Evolutionary conservation across 1,140 invertebrate species (phyloP).

Genomic region (Branchinecta lindahli): DNA sequence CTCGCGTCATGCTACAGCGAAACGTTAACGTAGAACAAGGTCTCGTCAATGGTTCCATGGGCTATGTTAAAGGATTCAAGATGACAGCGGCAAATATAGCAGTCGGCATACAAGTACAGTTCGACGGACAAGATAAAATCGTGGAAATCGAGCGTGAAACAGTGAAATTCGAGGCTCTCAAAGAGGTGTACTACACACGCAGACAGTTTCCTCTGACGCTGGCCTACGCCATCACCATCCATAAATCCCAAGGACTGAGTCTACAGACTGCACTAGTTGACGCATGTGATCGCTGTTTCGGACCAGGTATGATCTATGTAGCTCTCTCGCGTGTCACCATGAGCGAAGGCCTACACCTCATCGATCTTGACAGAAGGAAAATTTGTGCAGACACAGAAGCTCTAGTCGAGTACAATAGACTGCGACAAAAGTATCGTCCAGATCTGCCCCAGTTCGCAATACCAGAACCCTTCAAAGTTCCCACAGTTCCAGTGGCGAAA

Average conservation of each 20-base stretch:
- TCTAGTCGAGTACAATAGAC: slow-evolving; percentile 8
- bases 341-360: slow-evolving; percentile 7
- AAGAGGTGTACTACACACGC: slow-evolving; percentile 7
- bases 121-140: slow-evolving; percentile 8
- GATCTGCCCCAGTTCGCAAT: slow-evolving; percentile 7
- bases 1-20: slow-evolving; percentile 7
- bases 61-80: slow-evolving; percentile 8
- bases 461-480: slow-evolving; percentile 8
- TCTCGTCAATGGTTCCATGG: slow-evolving; percentile 7
- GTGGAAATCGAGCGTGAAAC: slow-evolving; percentile 7
- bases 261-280: too few relatives aligned
- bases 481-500: slow-evolving; percentile 7
- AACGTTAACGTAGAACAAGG: slow-evolving; percentile 5
- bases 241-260: slow-evolving; percentile 8
- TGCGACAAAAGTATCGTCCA: slow-evolving; percentile 8
- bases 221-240: slow-evolving; percentile 7
- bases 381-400: slow-evolving; percentile 8
- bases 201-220: slow-evolving; percentile 7
- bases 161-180: slow-evolving; percentile 8
- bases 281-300: slow-evolving; percentile 4
- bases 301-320: slow-evolving; percentile 8
- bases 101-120: slow-evolving; percentile 8
- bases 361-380: slow-evolving; percentile 8
- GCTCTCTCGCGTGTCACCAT: slow-evolving; percentile 7
- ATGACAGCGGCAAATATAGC: slow-evolving; percentile 8